These are phyloP conservation scores for Sturnira hondurensis DNA, from an alignment of 2,113 vertebrate species.

Conservation along the genomic window DNA sequence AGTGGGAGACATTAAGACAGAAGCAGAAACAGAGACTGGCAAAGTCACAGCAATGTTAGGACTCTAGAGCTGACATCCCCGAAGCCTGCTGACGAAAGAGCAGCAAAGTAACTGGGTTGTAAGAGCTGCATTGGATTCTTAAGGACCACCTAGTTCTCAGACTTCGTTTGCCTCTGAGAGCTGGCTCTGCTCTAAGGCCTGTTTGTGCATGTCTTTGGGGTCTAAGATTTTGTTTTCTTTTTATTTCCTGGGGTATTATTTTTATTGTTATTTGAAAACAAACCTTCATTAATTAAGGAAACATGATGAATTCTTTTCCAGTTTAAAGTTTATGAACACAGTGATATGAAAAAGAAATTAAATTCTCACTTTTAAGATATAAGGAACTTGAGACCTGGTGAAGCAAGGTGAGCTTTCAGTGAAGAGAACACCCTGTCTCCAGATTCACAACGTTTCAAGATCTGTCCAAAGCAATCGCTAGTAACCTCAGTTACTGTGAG, in stretches of 20 bases:
- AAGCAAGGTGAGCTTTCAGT: not conserved
- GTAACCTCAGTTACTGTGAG: not conserved
- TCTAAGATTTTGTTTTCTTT: not conserved
- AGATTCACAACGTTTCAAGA: not conserved
- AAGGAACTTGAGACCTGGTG: not conserved
- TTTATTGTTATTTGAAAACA: not conserved
- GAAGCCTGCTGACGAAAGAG: not conserved
- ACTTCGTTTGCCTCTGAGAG: not conserved
- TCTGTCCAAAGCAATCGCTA: not conserved
- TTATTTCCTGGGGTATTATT: not conserved
- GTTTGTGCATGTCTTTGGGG: not conserved
- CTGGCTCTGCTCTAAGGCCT: not conserved
- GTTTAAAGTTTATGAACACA: not conserved
- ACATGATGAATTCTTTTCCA: not conserved
- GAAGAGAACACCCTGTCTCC: not conserved
- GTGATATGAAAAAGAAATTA: not conserved
- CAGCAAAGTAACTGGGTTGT: not conserved
- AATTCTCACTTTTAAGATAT: not conserved
- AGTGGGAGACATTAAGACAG: not conserved
- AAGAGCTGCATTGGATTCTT: not conserved
- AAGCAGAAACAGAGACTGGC: not conserved
- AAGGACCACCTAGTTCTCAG: not conserved
- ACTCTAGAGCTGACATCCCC: not conserved
- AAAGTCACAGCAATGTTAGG: not conserved
- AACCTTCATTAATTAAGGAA: not conserved